Conservation (phyloP, 2,888 invertebrate species). For the Leucophenga montana region DNA sequence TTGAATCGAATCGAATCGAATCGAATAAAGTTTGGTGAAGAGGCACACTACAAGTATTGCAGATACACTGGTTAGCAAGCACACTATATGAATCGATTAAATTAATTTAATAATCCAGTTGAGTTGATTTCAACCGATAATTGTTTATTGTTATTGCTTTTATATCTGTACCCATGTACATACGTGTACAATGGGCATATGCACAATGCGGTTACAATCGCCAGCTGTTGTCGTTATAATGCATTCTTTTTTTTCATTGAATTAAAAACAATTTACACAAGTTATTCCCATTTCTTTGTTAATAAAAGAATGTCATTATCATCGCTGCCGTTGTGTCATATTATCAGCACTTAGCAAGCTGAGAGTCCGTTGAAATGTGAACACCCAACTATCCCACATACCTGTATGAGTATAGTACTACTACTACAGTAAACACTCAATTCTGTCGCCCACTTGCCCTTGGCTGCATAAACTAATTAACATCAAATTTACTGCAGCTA, state of each 20-base stretch:
- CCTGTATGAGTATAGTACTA: too few species aligned
- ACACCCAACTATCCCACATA: too few species aligned
- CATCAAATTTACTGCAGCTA: neutral
- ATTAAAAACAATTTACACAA: too few species aligned
- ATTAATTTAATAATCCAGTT: neutral
- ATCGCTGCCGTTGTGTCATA: neutral
- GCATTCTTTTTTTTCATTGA: too few species aligned
- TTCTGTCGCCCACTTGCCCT: too few species aligned
- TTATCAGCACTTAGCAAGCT: neutral
- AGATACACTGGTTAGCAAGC: neutral
- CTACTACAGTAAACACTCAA: too few species aligned
- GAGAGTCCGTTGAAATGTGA: too few species aligned
- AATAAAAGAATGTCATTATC: too few species aligned
- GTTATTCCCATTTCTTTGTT: too few species aligned
- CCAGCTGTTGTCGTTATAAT: too few species aligned
- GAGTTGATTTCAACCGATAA: conserved; percentile 3
- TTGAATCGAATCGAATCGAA: neutral
- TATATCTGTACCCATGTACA: neutral
- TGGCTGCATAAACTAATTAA: conserved; percentile 1
- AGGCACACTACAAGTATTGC: neutral
- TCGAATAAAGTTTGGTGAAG: neutral
- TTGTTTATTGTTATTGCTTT: neutral
- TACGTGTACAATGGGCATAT: too few species aligned
- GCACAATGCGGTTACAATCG: too few species aligned
- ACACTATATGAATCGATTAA: neutral